phyloP scores from a whole-genome alignment of 2,797 vertebrate genomes.

The Neostethus bicornis region DNA sequence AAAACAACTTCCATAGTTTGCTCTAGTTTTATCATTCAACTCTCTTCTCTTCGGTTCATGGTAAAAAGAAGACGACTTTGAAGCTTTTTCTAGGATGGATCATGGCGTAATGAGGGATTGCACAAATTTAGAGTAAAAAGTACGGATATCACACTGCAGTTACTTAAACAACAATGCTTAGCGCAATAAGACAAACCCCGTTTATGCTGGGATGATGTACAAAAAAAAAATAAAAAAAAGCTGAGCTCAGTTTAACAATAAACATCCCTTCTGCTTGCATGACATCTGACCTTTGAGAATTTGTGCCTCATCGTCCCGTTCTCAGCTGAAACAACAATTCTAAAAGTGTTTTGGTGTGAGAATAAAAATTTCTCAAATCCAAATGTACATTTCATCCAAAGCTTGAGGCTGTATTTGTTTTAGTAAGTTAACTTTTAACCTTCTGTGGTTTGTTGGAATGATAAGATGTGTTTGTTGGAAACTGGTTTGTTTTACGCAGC shows the following conservation, averaged over 20 bases:
- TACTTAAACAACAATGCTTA: too few species aligned
- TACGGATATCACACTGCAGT: neutral
- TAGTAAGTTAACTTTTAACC: slow-evolving; percentile 36
- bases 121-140: too few species aligned
- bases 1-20: slow-evolving; percentile 27
- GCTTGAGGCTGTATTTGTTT: slow-evolving; percentile 33
- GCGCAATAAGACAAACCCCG: neutral
- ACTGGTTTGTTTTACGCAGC: slow-evolving; percentile 3
- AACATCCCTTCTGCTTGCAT: slow-evolving; percentile 47
- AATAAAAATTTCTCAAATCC: slow-evolving; percentile 1
- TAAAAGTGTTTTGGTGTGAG: slow-evolving; percentile 17
- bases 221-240: too few species aligned
- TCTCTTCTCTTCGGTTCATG: neutral
- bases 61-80: too few species aligned
- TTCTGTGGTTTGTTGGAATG: slow-evolving; percentile 9
- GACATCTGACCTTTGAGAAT: slow-evolving; percentile 51
- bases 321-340: slow-evolving; percentile 71
- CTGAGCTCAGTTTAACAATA: slow-evolving; percentile 43
- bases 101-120: too few species aligned
- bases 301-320: slow-evolving; percentile 17
- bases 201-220: neutral
- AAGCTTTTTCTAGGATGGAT: too few species aligned
- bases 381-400: slow-evolving; percentile 41
- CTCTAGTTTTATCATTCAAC: neutral
- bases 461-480: slow-evolving; percentile 9